A percentile compares a stretch with the other conserved stretches of the same genome.
Conservation (phyloP, 2,797 vertebrate species). For the Discoglossus pictus region DNA sequence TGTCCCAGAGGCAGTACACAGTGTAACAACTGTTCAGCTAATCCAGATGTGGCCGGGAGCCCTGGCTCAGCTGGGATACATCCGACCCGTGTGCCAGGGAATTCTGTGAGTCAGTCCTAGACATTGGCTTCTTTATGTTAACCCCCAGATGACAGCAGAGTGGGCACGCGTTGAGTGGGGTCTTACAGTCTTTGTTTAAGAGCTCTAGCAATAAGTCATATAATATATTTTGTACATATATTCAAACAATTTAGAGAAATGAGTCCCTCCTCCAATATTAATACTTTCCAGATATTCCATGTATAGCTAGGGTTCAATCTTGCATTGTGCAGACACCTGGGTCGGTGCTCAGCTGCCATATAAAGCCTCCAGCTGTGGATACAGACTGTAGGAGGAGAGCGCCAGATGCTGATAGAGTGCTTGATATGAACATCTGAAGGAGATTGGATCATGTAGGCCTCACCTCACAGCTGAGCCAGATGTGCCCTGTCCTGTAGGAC, state of each 20-base stretch:
- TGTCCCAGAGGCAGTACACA: constrained; percentile 14
- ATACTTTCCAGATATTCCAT: too few species aligned
- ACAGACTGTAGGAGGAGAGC: too few species aligned
- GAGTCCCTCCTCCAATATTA: too few species aligned
- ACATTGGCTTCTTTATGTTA: constrained; percentile 3
- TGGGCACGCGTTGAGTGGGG: background rate
- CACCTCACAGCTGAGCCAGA: background rate
- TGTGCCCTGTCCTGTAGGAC: background rate
- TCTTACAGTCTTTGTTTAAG: background rate
- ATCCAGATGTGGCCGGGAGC: constrained; percentile 24
- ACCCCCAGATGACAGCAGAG: background rate
- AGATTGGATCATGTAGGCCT: too few species aligned
- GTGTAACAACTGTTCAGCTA: constrained; percentile 13
- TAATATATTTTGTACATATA: too few species aligned
- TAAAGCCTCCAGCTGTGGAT: too few species aligned
- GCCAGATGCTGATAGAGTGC: too few species aligned
- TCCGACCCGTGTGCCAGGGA: constrained; percentile 26
- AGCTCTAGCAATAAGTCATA: too few species aligned
- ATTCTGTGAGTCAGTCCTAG: constrained; percentile 7
- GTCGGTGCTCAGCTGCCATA: background rate
- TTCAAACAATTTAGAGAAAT: too few species aligned
- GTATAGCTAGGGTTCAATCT: too few species aligned
- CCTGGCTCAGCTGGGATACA: constrained; percentile 1
- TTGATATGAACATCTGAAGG: too few species aligned
- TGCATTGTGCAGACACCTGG: constrained; percentile 1